A percentile compares a stretch with the other conserved stretches of the same genome.
phyloP scores from a whole-genome alignment of 2,888 invertebrate genomes.

The Spodoptera exigua region DNA sequence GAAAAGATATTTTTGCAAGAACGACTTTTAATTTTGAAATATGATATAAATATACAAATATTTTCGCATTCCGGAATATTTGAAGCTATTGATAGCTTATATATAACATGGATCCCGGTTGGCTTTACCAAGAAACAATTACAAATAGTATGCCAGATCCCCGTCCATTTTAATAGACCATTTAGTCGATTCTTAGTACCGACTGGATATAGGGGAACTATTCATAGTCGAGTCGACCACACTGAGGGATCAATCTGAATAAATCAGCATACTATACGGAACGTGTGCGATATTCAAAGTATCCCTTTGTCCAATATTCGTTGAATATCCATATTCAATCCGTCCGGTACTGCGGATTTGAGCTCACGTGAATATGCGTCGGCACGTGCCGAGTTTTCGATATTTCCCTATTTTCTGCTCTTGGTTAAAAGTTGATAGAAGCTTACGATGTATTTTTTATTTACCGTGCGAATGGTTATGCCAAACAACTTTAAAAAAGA shows the following conservation, averaged over 20 bases:
- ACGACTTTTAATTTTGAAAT: no score
- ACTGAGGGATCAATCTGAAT: slow-evolving; percentile 36
- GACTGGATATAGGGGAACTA: slow-evolving; percentile 14
- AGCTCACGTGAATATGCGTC: slow-evolving; percentile 20
- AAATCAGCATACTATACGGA: slow-evolving; percentile 26
- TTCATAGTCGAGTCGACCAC: slow-evolving; percentile 33
- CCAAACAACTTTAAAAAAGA: no score
- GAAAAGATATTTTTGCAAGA: no score
- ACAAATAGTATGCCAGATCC: slow-evolving; percentile 22
- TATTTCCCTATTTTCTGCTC: neutral
- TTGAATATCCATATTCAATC: slow-evolving; percentile 38
- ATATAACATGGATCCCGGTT: slow-evolving; percentile 5
- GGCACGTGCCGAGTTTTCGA: slow-evolving; percentile 5
- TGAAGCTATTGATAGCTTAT: neutral
- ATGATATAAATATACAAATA: no score
- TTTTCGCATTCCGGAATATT: no score
- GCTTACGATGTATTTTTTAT: no score
- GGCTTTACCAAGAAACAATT: slow-evolving; percentile 19
- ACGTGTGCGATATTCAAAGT: slow-evolving; percentile 1
- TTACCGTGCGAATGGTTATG: no score
- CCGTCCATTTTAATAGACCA: slow-evolving; percentile 42
- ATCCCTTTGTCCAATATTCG: slow-evolving; percentile 20
- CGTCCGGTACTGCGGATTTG: neutral
- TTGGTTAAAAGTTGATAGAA: neutral
- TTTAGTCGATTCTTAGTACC: slow-evolving; percentile 18